Percentiles rank a stretch among this genome's conserved stretches.
Evolutionary conservation across 2,797 vertebrate genomes (phyloP).

Genomic region (Siniperca obscura): DNA sequence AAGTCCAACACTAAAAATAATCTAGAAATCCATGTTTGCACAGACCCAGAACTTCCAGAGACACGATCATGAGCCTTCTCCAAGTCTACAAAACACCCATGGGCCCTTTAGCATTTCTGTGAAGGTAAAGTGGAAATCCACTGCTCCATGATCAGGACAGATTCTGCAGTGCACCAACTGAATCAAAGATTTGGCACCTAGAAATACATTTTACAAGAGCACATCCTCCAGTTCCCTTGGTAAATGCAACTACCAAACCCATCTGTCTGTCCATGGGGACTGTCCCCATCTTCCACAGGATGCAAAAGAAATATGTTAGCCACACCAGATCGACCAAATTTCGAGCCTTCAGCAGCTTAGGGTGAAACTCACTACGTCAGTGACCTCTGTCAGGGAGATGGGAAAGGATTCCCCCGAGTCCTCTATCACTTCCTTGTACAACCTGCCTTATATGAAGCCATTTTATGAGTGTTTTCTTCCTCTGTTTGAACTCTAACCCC

Average conservation of each 20-base stretch:
- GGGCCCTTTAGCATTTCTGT: not conserved
- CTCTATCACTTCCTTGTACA: slow-evolving; percentile 4
- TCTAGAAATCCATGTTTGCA: not conserved
- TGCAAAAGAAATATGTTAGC: not conserved
- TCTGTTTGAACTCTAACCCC: slow-evolving; percentile 12
- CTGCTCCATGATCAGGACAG: not conserved
- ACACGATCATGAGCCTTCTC: not conserved
- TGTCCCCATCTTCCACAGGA: not conserved
- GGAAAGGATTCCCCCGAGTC: slow-evolving; percentile 2
- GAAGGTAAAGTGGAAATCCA: not conserved
- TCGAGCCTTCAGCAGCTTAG: not conserved
- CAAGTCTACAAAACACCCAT: not conserved
- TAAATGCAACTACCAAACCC: not conserved
- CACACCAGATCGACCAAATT: not conserved
- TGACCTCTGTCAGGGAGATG: slow-evolving; percentile 8
- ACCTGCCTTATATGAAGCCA: not conserved
- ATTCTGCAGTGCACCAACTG: not conserved
- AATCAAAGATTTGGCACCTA: not conserved
- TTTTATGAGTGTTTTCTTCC: slow-evolving; percentile 10
- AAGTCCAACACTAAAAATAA: not conserved
- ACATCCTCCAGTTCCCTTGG: not conserved
- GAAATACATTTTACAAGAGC: not conserved
- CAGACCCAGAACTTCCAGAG: not conserved
- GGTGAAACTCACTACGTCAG: slow-evolving; percentile 5
- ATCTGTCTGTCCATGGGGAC: not conserved